phyloP scores from a whole-genome alignment of 2,113 vertebrate genomes.

The Taxidea taxus region DNA sequence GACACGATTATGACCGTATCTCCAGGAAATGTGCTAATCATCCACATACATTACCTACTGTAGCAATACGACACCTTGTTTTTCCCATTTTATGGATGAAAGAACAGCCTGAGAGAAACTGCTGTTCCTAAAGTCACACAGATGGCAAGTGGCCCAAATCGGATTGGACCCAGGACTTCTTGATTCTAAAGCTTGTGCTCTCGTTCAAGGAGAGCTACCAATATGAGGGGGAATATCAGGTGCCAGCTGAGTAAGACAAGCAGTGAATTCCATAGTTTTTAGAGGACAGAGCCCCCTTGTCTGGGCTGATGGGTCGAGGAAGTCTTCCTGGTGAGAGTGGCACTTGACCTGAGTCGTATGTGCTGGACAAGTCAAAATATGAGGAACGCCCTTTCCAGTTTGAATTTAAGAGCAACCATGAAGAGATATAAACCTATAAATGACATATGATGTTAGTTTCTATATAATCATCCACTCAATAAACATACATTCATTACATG shows the following conservation, averaged over 20 bases:
- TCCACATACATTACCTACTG: neutral
- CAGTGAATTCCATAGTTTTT: neutral
- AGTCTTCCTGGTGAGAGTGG: neutral
- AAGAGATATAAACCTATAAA: neutral
- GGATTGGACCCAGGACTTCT: neutral
- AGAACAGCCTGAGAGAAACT: neutral
- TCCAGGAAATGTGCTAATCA: neutral
- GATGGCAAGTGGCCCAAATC: neutral
- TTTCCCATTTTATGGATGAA: neutral
- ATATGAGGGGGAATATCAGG: neutral
- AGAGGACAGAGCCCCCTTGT: neutral
- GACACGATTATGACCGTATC: neutral
- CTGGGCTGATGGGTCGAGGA: neutral
- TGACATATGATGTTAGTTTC: neutral
- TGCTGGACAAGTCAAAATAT: neutral
- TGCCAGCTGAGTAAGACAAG: neutral
- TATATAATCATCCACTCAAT: neutral
- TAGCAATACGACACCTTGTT: neutral
- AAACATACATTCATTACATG: neutral
- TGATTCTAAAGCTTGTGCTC: neutral
- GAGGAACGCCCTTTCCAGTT: neutral
- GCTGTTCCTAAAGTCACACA: neutral
- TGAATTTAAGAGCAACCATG: neutral
- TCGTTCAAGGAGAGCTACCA: neutral
- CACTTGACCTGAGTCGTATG: neutral